Evolutionary conservation across 2,113 vertebrate species (phyloP), one percentile per base, ranked within the genome.

Genomic region (Indicator indicator): DNA sequence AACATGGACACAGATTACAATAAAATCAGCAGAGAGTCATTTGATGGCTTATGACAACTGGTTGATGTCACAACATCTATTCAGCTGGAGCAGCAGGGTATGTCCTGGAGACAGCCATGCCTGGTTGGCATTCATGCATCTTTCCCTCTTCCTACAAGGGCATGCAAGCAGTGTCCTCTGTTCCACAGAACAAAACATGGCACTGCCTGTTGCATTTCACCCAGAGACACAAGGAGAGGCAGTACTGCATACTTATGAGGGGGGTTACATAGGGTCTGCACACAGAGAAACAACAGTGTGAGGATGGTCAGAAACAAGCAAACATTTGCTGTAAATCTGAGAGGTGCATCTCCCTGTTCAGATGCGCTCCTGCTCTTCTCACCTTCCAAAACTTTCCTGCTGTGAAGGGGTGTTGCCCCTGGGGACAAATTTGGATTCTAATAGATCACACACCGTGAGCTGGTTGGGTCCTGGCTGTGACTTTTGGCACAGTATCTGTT

Each of bases 251-350:
- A 0, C 15, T 24, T 32, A 9, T 9, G 36, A 18, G 46, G 7
- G 52, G 26, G 7, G 4, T 62, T 63, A 15, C 4, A 0, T 5
- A 10, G 52, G 6, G 26, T 24, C 44, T 77, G 33, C 33, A 20
- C 70, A 48, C 2, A 48, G 32, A 58, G 71, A 16, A 71, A 16
- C 18, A 69, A 3, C 8, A 19, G 11, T 6, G 26, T 0, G 0
- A 60, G 44, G 23, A 28, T 4, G 52, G 18, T 65, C 26, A 55
- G 58, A 67, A 65, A 55, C 12, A 32, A 60, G 63, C 12, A 8
- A 75, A 28, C 9, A 3, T 17, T 36, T 83, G 0, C 9, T 1
- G 3, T 26, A 54, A 38, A 55, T 44, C 75, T 6, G 12, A 52
- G 33, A 52, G 9, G 18, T 67, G 60, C 38, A 33, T 36, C 32